phyloP scores from a whole-genome alignment of 2,113 vertebrate species.

The Ochotona princeps region DNA sequence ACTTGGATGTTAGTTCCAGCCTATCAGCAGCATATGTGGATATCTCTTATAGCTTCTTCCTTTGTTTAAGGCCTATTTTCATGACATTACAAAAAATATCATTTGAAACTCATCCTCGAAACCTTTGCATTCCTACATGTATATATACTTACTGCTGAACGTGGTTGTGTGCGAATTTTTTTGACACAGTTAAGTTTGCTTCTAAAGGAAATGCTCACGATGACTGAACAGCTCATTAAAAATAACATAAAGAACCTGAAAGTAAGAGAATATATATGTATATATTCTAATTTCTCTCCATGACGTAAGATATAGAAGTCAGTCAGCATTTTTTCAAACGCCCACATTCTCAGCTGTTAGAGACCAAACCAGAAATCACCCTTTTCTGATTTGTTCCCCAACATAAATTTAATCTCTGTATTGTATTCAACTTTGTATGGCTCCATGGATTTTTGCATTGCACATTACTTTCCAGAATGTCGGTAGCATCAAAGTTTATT shows the following conservation, averaged over 20 bases:
- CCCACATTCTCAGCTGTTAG: neutral
- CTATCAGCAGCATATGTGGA: neutral
- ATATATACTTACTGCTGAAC: neutral
- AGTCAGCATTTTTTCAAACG: neutral
- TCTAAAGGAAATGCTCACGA: neutral
- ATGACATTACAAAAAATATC: neutral
- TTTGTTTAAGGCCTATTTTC: neutral
- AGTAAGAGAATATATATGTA: neutral
- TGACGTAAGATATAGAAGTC: neutral
- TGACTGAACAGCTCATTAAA: neutral
- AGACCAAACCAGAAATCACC: neutral
- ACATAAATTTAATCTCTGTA: neutral
- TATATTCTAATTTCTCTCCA: no score
- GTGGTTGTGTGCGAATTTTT: neutral
- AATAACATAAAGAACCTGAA: neutral
- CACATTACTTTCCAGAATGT: neutral
- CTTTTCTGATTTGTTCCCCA: accelerated
- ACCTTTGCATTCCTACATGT: neutral
- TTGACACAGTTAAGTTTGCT: neutral
- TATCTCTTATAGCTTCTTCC: neutral
- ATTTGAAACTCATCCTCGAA: neutral
- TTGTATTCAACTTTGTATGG: accelerated
- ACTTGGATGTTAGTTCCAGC: neutral
- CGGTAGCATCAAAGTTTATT: neutral
- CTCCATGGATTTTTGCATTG: neutral